Conservation (phyloP, 2,888 invertebrate genomes). For the Aproaerema taeniolella region DNA sequence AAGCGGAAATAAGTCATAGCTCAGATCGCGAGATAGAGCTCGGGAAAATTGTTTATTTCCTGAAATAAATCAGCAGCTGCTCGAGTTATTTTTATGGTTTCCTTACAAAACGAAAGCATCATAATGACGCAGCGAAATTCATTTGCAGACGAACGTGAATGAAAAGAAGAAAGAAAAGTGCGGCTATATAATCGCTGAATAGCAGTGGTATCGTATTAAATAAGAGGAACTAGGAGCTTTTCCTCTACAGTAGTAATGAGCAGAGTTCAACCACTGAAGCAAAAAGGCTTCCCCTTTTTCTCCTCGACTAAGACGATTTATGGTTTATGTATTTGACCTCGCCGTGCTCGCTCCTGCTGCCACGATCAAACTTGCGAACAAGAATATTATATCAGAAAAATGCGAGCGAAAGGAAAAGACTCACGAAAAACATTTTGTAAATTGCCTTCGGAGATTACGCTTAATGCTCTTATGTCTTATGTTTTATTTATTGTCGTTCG, state of each 20-base stretch:
- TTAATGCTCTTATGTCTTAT: conserved; percentile 24
- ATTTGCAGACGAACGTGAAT: conserved; percentile 4
- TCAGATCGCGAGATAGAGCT: background rate
- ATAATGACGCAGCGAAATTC: conserved; percentile 7
- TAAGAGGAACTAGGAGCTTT: conserved; percentile 32
- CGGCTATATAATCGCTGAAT: conserved; percentile 22
- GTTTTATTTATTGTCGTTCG: conserved; percentile 9
- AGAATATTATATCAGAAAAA: conserved; percentile 38
- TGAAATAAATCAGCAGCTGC: background rate
- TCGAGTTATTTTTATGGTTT: background rate
- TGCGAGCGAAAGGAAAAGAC: conserved; percentile 30
- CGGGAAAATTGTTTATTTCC: background rate
- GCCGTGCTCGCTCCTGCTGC: conserved; percentile 39
- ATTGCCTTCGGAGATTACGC: conserved; percentile 32
- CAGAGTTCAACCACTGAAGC: conserved; percentile 45
- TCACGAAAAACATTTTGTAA: conserved; percentile 30
- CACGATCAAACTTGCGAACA: conserved; percentile 50
- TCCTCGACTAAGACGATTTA: conserved; percentile 52
- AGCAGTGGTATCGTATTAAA: conserved; percentile 26
- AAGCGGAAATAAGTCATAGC: too few species aligned
- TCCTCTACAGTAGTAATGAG: conserved; percentile 48
- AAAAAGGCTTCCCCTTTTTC: conserved; percentile 48
- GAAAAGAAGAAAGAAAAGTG: conserved; percentile 20
- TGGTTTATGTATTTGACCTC: conserved; percentile 64
- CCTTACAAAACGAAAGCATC: background rate